Conservation (phyloP, 1,140 invertebrate genomes). For the Scaptomyza montana region DNA sequence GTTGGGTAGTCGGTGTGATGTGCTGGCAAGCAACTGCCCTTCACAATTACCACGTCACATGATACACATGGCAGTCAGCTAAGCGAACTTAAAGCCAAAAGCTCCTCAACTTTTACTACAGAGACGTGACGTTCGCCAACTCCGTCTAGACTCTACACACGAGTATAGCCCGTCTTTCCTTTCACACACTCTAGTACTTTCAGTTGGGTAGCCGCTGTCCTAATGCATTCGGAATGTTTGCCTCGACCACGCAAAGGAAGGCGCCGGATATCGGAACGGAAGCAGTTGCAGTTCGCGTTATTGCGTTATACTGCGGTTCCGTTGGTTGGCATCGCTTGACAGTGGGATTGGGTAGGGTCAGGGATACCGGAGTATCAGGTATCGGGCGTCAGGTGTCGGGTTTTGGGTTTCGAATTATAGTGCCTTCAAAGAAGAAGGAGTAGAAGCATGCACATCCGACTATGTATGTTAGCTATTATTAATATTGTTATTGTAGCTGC, state of each 20-base stretch:
- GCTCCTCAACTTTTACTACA: constrained; percentile 57
- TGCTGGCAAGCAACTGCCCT: constrained; percentile 25
- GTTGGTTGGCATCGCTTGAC: background rate
- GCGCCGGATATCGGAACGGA: constrained; percentile 78
- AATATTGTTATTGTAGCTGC: constrained; percentile 51
- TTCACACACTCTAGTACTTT: background rate
- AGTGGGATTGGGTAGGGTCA: too few species aligned
- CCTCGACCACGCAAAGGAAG: constrained; percentile 52
- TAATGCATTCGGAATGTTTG: constrained; percentile 77
- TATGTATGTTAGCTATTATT: constrained; percentile 60
- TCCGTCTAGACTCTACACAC: constrained; percentile 23
- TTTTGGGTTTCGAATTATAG: background rate
- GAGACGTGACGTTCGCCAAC: constrained; percentile 63
- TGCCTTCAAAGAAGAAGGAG: too few species aligned
- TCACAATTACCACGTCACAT: constrained; percentile 52
- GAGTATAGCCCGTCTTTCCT: background rate
- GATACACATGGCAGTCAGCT: constrained; percentile 10
- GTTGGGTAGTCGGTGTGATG: background rate
- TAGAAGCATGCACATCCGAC: constrained; percentile 50
- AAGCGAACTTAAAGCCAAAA: constrained; percentile 19
- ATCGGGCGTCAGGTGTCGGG: background rate
- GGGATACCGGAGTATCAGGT: background rate
- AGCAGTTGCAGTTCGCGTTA: constrained; percentile 72
- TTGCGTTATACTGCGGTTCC: constrained; percentile 68
- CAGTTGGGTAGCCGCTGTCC: constrained; percentile 12